A percentile compares a stretch with the other conserved stretches of the same genome.
Evolutionary conservation across 2,797 vertebrate genomes (phyloP).

Genomic region (Gambusia yucatana): DNA sequence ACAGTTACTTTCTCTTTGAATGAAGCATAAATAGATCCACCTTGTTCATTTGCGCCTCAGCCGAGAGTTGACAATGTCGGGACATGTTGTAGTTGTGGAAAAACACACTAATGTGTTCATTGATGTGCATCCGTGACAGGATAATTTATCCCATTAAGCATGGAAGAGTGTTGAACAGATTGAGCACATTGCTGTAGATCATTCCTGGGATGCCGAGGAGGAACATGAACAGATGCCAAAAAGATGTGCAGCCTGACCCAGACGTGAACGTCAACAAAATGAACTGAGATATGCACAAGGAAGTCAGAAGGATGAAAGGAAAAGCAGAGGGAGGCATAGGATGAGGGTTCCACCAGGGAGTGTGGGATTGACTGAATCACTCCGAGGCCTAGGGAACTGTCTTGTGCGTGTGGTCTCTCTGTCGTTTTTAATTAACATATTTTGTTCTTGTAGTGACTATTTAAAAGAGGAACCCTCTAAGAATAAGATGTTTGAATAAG

Average conservation of each 20-base stretch:
- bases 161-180: slow-evolving; percentile 40
- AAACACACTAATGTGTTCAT: slow-evolving; percentile 35
- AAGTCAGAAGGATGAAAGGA: slow-evolving; percentile 19
- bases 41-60: slow-evolving; percentile 11
- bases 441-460: slow-evolving; percentile 16
- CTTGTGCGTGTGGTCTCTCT: slow-evolving; percentile 48
- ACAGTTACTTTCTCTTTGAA: slow-evolving; percentile 9
- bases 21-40: slow-evolving; percentile 15
- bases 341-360: slow-evolving; percentile 17
- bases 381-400: slow-evolving; percentile 29
- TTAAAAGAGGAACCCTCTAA: slow-evolving; percentile 6
- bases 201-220: slow-evolving; percentile 57
- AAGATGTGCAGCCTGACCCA: slow-evolving; percentile 47
- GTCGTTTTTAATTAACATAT: slow-evolving; percentile 21
- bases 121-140: slow-evolving; percentile 40
- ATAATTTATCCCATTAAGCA: slow-evolving; percentile 44
- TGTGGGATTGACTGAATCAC: slow-evolving; percentile 34
- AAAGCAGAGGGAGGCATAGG: slow-evolving; percentile 6
- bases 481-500: neutral
- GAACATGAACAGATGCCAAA: slow-evolving; percentile 48
- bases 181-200: slow-evolving; percentile 45
- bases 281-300: slow-evolving; percentile 34
- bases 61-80: slow-evolving; percentile 29
- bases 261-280: slow-evolving; percentile 60
- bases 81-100: slow-evolving; percentile 27